These are phyloP conservation scores for Oryctes rhinoceros DNA, from an alignment of 1,140 invertebrate genomes.

Conservation along the genomic window DNA sequence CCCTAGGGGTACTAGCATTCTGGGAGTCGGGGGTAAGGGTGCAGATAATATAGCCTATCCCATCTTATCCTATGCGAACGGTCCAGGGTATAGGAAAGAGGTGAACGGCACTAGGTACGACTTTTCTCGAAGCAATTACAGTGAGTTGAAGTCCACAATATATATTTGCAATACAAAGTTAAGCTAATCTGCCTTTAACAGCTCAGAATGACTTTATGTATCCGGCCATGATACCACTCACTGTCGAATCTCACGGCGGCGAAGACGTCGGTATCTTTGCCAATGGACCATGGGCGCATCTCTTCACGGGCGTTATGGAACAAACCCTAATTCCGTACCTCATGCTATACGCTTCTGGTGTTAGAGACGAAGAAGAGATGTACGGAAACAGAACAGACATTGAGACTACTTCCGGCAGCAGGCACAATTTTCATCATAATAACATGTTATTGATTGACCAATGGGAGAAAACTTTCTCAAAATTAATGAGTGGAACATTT, in stretches of 20 bases:
- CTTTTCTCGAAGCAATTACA: constrained; percentile 36
- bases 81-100: constrained; percentile 67
- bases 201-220: constrained; percentile 51
- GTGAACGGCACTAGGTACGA: constrained; percentile 54
- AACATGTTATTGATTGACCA: too few species aligned
- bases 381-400: too few species aligned
- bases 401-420: too few species aligned
- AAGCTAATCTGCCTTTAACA: constrained; percentile 40
- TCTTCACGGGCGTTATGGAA: constrained; percentile 72
- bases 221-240: constrained; percentile 63
- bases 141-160: constrained; percentile 36
- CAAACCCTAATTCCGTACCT: constrained; percentile 75
- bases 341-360: constrained; percentile 72
- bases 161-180: neutral
- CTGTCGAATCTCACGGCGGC: constrained; percentile 66
- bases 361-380: constrained; percentile 61
- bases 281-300: constrained; percentile 70
- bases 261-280: constrained; percentile 71
- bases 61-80: constrained; percentile 79
- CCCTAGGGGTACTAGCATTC: constrained; percentile 73
- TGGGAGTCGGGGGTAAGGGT: constrained; percentile 64
- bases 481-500: too few species aligned
- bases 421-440: too few species aligned
- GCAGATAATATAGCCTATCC: constrained; percentile 70
- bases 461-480: too few species aligned